Evolutionary conservation across 2,797 vertebrate species (phyloP), one percentile per base, ranked within the genome.

Genomic region (Amblyopsis hoosieri): DNA sequence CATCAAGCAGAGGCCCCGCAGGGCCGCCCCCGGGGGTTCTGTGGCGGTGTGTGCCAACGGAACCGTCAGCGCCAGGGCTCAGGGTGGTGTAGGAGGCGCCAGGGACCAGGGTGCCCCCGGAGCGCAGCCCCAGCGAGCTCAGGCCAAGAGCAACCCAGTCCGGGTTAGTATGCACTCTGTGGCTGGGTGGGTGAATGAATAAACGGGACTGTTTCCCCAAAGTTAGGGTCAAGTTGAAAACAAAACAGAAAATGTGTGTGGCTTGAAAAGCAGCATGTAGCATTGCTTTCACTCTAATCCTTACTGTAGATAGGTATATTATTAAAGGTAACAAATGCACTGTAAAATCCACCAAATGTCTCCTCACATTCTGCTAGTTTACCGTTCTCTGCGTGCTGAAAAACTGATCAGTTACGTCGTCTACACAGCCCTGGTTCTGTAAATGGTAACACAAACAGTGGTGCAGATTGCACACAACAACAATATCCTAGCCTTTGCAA

Each of bases 1-100:
- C 71, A 99, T 99, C 92, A 99, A 97, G 80, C 98, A 99, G 87
- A 94, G 95, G 69, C 98, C 98, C 37, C 90, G 96, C 17, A 94
- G 96, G 69, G 85, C 93, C 0, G 75, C 81, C 5, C 82, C 85
- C 0, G 86, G 69, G 55, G 49, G 49, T 51, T 14, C 82, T 3
- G 61, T 81, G n/a, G 57, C 74, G 1, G 80, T 70, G 85, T 93
- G 83, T 81, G 62, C 80, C 60, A 94, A 91, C 73, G 75, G 85
- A 82, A 81, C 93, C 49, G 73, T 93, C 45, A 88, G 94, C 81
- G 63, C 86, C 62, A 89, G 76, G 76, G 84, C 72, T 14, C 90
- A 86, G 88, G 87, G 50, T 92, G 58, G 92, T 0, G 90, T 87
- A 19, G 58, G 92, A 0, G 90, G 87, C 19, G 81, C 90, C 4